Conservation (phyloP, 2,113 vertebrate species). For the Tragelaphus strepsiceros region DNA sequence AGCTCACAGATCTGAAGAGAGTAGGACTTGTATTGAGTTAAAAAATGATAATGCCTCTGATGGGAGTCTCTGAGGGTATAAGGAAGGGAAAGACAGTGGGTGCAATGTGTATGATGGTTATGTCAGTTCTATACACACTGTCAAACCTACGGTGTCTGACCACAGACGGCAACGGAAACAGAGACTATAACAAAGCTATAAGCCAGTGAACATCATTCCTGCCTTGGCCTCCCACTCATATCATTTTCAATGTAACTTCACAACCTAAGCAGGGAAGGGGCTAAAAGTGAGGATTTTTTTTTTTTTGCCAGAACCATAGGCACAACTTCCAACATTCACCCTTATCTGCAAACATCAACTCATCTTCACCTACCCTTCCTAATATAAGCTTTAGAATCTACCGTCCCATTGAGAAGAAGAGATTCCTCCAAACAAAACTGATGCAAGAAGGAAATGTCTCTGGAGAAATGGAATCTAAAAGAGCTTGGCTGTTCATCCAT, state of each 20-base stretch:
- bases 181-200: neutral
- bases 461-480: neutral
- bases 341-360: neutral
- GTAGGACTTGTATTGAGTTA: neutral
- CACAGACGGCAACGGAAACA: no score
- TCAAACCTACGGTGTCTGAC: neutral
- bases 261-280: neutral
- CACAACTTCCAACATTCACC: neutral
- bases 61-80: neutral
- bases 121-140: neutral
- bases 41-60: neutral
- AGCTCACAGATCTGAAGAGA: neutral
- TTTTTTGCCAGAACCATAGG: neutral
- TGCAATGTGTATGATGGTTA: accelerated
- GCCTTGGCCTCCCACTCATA: neutral
- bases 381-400: neutral
- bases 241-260: neutral
- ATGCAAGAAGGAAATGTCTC: neutral
- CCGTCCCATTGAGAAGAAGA: neutral
- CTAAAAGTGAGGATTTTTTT: neutral
- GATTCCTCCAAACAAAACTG: neutral
- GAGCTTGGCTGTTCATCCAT: neutral
- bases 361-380: neutral
- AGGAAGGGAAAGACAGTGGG: neutral
- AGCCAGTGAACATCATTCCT: neutral